Percentiles rank a stretch among this genome's conserved stretches.
phyloP scores from a whole-genome alignment of 1,140 invertebrate species.

The Lucilia sericata region DNA sequence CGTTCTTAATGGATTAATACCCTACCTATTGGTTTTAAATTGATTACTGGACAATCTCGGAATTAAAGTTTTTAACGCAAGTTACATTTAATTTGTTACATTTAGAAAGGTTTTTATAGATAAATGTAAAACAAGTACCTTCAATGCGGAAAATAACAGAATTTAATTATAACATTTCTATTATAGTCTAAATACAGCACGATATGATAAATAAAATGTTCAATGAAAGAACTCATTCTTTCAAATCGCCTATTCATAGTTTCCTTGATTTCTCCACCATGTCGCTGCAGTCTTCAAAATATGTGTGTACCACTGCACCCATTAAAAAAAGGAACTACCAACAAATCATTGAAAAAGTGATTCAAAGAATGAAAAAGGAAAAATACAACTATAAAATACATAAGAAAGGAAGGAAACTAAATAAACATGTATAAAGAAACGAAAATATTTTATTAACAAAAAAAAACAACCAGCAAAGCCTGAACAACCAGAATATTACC shows the following conservation, averaged over 20 bases:
- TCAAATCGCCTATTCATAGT: not conserved
- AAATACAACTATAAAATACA: not conserved
- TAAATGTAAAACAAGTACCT: too few relatives aligned
- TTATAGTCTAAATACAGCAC: too few relatives aligned
- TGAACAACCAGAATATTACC: conserved; percentile 29
- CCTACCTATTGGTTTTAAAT: too few relatives aligned
- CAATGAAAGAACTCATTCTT: not conserved
- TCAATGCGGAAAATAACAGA: too few relatives aligned
- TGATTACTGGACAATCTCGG: too few relatives aligned
- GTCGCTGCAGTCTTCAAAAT: too few relatives aligned
- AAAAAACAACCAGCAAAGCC: conserved; percentile 37
- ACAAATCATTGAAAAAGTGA: not conserved
- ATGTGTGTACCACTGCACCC: not conserved
- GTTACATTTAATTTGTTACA: too few relatives aligned
- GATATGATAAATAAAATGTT: too few relatives aligned
- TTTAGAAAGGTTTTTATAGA: too few relatives aligned
- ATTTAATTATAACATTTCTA: too few relatives aligned
- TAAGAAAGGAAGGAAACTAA: conserved; percentile 33
- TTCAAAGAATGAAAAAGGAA: not conserved
- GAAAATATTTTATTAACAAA: not conserved
- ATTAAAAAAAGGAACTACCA: not conserved
- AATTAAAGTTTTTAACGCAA: too few relatives aligned
- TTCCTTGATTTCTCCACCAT: not conserved
- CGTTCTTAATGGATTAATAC: too few relatives aligned
- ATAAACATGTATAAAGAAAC: conserved; percentile 3